Evolutionary conservation across 2,113 vertebrate genomes (phyloP).

Genomic region (Puntigrus tetrazona): DNA sequence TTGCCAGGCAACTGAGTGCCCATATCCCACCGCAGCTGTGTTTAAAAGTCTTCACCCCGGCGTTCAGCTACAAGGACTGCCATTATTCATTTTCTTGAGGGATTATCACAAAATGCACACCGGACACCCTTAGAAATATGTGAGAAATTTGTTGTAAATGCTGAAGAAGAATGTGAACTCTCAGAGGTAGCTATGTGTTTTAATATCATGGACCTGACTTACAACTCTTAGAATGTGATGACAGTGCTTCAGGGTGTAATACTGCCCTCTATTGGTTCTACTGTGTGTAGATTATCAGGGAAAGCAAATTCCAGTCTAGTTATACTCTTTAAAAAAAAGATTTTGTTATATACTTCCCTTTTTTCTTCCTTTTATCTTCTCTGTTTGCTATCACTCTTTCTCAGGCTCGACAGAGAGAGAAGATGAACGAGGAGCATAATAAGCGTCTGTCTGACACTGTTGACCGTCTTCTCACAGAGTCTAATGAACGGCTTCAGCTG

Average conservation of each 20-base stretch:
- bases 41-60: conserved; percentile 31
- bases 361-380: not conserved
- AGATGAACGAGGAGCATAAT: conserved; percentile 98
- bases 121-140: not conserved
- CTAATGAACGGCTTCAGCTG: conserved; percentile 92
- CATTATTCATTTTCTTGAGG: conserved; percentile 2
- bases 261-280: conserved; percentile 51
- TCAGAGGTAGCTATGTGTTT: not conserved
- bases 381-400: conserved; percentile 3
- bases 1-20: conserved; percentile 47
- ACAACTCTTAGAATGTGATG: not conserved
- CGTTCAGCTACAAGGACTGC: not conserved
- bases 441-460: conserved; percentile 93
- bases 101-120: not conserved
- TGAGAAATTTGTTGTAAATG: not conserved
- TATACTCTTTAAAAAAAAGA: not conserved
- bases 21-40: conserved; percentile 6
- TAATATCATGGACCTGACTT: not conserved
- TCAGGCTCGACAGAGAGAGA: conserved; percentile 95
- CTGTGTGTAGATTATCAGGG: not conserved
- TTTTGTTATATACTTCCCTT: not conserved
- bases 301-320: not conserved
- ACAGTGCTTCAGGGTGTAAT: conserved; percentile 17
- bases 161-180: not conserved
- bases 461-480: conserved; percentile 92